Evolutionary conservation across 2,888 invertebrate genomes (phyloP).

Genomic region (Cheilosia vernalis): DNA sequence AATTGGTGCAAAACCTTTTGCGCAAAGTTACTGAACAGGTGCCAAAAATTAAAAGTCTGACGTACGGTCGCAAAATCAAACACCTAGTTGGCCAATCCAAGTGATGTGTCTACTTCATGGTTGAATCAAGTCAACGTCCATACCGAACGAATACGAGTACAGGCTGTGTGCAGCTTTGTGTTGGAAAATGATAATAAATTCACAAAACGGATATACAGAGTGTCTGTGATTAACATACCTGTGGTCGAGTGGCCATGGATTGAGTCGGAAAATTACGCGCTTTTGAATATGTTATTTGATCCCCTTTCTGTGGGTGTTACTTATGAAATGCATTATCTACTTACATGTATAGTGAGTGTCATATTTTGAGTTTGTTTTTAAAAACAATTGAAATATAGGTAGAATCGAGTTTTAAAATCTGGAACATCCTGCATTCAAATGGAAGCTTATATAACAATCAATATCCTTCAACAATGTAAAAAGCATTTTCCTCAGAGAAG

Average conservation of each 20-base stretch:
- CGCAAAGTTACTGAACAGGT: constrained; percentile 42
- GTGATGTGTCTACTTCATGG: constrained; percentile 59
- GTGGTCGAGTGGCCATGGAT: constrained; percentile 34
- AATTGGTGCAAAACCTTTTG: constrained; percentile 58
- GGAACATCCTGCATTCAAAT: no score
- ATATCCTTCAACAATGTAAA: no score
- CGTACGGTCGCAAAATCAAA: constrained; percentile 19
- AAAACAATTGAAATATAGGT: no score
- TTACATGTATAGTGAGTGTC: no score
- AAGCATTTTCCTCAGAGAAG: no score
- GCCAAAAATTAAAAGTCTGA: constrained; percentile 48
- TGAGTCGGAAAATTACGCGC: constrained; percentile 20
- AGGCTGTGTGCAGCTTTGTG: constrained; percentile 24
- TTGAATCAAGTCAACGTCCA: constrained; percentile 55
- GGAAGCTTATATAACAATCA: no score
- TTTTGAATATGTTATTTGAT: constrained; percentile 1
- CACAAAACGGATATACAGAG: constrained; percentile 48
- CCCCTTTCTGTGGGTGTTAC: constrained; percentile 4
- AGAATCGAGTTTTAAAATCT: no score
- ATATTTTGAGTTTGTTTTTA: no score
- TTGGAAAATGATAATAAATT: constrained; percentile 62
- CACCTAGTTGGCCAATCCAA: constrained; percentile 32
- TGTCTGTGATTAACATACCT: constrained; percentile 31
- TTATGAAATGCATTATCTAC: no score
- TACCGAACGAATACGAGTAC: neutral